Base-by-base conservation (phyloP, 2,888 invertebrate genomes). In the Stenoptilia bipunctidactyla region DNA sequence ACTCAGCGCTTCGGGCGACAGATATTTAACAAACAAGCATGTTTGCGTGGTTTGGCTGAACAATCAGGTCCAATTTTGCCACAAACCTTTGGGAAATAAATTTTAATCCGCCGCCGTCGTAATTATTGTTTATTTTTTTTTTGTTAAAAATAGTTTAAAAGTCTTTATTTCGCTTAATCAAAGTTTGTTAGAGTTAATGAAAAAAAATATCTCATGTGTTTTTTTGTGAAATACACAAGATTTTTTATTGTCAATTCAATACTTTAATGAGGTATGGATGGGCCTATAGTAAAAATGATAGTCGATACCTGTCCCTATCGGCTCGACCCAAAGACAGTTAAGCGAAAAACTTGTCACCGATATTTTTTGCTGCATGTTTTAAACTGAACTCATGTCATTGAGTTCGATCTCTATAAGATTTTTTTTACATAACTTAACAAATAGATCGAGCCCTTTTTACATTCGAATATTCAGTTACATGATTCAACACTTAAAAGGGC, bases 401-500 rank as follows among this genome's bases (percentile, higher is more conserved):
- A 76, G 69, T 72, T 71, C 71, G 79, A 79, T 82, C 80, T 75
- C 77, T 75, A 74, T 69, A 66, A 79, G 77, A 80, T 82, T 73
- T 79, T 76, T 34, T 79, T 77, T 74, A 74, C 68, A 69, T 73
- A 74, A 77, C 75, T 76, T 73, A 80, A 82, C 82, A 83, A 82
- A 83, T 83, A 83, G 82, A 80, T 76, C 73, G 71, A 74, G 66
- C 74, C 77, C 77, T 79, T 34, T 75, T 68, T 71, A 75, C 74
- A 75, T 59, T 75, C 77, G 69, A 80, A 82, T 83, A 82, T 83
- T 82, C 80, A 75, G 82, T 82, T 83, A 83, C 82, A 83, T 75
- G 82, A 80, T 83, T 83, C 82, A 83, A 83, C 82, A 83, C 82
- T 83, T 83, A 82, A 82, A 83, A 82, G 80, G 79, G 75, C 82